Evolutionary conservation across 2,888 invertebrate genomes (phyloP), one percentile per base, ranked within the genome.

Genomic region (Pollenia labialis): DNA sequence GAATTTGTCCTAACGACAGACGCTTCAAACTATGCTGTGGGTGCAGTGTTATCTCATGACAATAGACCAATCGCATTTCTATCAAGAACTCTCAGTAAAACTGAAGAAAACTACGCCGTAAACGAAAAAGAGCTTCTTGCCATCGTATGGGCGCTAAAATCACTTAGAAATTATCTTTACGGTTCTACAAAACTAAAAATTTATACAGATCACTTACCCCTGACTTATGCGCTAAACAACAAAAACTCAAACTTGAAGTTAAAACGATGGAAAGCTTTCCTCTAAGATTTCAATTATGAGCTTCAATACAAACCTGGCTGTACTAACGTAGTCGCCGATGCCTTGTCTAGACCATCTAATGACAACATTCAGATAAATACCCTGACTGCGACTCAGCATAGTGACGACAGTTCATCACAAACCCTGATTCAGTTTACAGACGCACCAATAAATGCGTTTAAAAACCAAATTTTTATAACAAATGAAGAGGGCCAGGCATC

Each of bases 261-360:
- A 6, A 32, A 32, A 32, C 32, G 32, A 32, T 32, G 32, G 32
- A 32, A 32, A 32, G 32, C 32, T 1, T 58, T 74, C 7, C 54
- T 88, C 1, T 82, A 88, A 52, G 85, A 89, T 11, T 87, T 85
- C 40, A 80, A 88, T 12, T 84, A 89, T 16, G 87, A 87, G 69
- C 42, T 87, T 0, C 16, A 44, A 12, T 87, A 85, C 44, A 87
- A 89, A 71, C 86, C 88, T 3, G 85, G 85, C 11, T 85, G 18
- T 11, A 76, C 74, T 66, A 85, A 58, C 32, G 72, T 66, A 1
- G 80, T 87, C 8, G 87, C 86, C 2, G 88, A 85, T 12, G 76
- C 75, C 1, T 66, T 87, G 10, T 32, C 32, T 32, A 32, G 32
- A 32, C 32, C 32, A 32, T 32, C 32, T 32, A 32, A 52, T 18